phyloP scores from a whole-genome alignment of 2,888 invertebrate genomes.

The Yponomeuta malinellus region DNA sequence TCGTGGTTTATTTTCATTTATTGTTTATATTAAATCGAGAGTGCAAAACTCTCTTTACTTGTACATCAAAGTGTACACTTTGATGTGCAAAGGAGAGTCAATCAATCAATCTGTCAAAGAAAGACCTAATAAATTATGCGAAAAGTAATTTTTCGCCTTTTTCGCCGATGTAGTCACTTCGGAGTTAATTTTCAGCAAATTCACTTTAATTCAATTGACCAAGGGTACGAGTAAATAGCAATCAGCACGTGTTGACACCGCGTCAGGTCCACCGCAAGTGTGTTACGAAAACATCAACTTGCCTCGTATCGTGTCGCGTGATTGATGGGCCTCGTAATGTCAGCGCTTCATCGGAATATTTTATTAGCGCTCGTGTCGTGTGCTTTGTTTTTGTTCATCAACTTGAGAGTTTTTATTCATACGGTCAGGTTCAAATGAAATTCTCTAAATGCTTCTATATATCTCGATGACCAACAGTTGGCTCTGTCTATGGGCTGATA shows the following conservation, averaged over 20 bases:
- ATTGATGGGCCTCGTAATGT: constrained; percentile 49
- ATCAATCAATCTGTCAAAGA: no score
- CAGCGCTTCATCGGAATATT: constrained; percentile 53
- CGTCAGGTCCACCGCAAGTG: constrained; percentile 30
- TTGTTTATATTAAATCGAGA: no score
- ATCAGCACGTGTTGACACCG: constrained; percentile 18
- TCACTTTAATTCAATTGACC: background rate
- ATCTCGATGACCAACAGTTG: no score
- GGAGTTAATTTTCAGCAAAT: background rate
- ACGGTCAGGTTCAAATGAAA: constrained; percentile 18
- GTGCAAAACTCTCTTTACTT: no score
- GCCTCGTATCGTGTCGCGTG: constrained; percentile 41
- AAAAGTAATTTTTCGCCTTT: background rate
- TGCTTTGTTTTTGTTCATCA: constrained; percentile 25
- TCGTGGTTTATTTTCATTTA: no score
- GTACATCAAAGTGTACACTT: no score
- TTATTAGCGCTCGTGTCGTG: constrained; percentile 28
- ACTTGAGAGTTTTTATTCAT: constrained; percentile 20
- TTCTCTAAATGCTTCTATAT: no score
- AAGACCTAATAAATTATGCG: no score
- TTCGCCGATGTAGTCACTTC: background rate
- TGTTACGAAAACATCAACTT: constrained; percentile 43
- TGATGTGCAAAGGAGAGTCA: no score
- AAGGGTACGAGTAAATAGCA: background rate
- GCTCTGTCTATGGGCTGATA: no score